Evolutionary conservation across 2,113 vertebrate genomes (phyloP), one percentile per base, ranked within the genome.

Genomic region (Gavia stellata): DNA sequence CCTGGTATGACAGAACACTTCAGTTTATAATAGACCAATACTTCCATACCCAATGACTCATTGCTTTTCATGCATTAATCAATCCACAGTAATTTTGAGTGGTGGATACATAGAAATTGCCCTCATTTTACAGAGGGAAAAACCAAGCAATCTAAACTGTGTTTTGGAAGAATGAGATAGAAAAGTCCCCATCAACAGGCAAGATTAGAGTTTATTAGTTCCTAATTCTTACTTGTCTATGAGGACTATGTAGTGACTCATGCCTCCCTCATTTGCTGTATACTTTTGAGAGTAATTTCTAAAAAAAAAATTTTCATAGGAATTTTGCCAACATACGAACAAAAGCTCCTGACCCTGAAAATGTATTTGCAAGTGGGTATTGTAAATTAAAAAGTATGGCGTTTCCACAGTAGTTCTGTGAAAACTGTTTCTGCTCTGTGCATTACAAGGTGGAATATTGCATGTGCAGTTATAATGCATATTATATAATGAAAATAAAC

Each of bases 61-160:
- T 42, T 96, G 50, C 71, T 82, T 92, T 94, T 87, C 84, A 91
- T 66, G 50, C 50, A 80, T 55, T 97, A 93, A 96, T 97, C 75
- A 91, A 78, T 82, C 78, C 75, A 63, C n/a, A 40, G 79, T 88
- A 92, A 87, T 91, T 91, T 58, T 88, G 63, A 88, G 55, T 49
- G n/a, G 74, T 63, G 23, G 84, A 63, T 90, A 78, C 40, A 90
- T 42, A 86, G 91, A 94, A 94, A 94, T 28, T 92, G 34, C 50
- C 18, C 95, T 71, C 16, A 67, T 95, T 89, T 86, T 71, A 65
- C 42, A 90, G 52, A 62, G 23, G 62, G 62, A 56, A 88, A 93
- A 89, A 65, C 2, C 47, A 89, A 87, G 58, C 0, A 3, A 85
- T 72, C 85, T 62, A 70, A 94, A 55, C 49, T 36, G 45, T 74